Evolutionary conservation across 1,140 invertebrate species (phyloP), one percentile per base, ranked within the genome.

Genomic region (Piezodorus guildinii): DNA sequence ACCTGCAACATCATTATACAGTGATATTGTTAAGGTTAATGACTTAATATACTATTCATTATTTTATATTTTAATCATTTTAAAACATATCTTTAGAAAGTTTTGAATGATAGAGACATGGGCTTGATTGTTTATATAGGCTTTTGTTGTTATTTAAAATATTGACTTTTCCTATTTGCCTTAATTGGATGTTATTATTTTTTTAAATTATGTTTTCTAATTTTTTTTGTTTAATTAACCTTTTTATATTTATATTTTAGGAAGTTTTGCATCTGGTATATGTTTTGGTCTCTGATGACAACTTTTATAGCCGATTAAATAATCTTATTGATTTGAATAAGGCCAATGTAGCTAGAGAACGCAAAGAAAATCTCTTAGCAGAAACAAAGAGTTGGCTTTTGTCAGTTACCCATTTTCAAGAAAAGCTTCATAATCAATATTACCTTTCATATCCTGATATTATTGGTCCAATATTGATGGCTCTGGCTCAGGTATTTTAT

Each of bases 1-100:
- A 54, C 80, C 84, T 3, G 68, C 76, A 9, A 72, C 77, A n/a
- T 74, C 77, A 43, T 60, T 77, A 1, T 87, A 84, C 65, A 70
- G 73, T 3, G 68, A 69, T 9, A 64, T 87, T 0, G 74, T 63
- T 21, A 74, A 70, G 70, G 74, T 68, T 65, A 72, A 19, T 39
- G 34, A 8, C 30, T 30, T 9, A 5, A 9, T 3, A 30, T 30
- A 30, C 9, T 30, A 30, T 30, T 30, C 9, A 30, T 30, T 30
- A 9, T 9, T 30, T 30, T 30, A 30, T 30, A 5, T 30, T 30
- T 30, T 30, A 30, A 9, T 30, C n/a, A n/a, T n/a, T n/a, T n/a
- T n/a, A n/a, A n/a, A n/a, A n/a, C n/a, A n/a, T n/a, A n/a, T n/a
- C n/a, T n/a, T n/a, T n/a, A n/a, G n/a, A n/a, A n/a, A n/a, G n/a